Evolutionary conservation across 2,113 vertebrate species (phyloP).

Genomic region (Bostrychus sinensis): DNA sequence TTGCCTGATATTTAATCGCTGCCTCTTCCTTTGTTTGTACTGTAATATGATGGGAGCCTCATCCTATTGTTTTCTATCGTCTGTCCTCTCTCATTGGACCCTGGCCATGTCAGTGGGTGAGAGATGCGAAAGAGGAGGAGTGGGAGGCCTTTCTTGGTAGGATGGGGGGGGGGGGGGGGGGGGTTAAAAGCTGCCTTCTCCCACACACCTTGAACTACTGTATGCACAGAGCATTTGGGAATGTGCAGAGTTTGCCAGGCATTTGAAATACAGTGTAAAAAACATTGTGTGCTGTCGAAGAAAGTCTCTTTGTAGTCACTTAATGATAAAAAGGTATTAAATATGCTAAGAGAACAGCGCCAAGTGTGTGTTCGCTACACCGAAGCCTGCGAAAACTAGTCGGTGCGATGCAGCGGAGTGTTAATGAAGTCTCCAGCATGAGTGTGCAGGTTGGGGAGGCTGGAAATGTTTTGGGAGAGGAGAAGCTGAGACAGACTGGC

Average conservation of each 20-base stretch:
- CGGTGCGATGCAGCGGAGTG: conserved; percentile 19
- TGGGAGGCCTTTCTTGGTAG: conserved; percentile 61
- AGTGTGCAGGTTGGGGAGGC: conserved; percentile 57
- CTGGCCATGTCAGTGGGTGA: conserved; percentile 61
- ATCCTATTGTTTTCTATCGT: conserved; percentile 34
- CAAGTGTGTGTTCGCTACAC: not conserved
- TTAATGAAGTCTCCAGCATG: conserved; percentile 52
- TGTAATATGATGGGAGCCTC: conserved; percentile 53
- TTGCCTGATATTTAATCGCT: conserved; percentile 51
- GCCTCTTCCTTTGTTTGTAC: conserved; percentile 48
- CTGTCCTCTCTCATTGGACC: conserved; percentile 59
- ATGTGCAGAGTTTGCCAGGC: conserved; percentile 15
- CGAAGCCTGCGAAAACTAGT: conserved; percentile 15
- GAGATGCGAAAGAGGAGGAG: conserved; percentile 57
- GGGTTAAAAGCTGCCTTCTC: conserved; percentile 61
- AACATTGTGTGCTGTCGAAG: conserved; percentile 2
- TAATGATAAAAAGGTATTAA: conserved; percentile 2
- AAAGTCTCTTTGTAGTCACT: not conserved
- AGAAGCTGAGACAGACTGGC: conserved; percentile 58
- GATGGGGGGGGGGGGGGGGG: too few relatives aligned
- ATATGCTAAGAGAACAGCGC: not conserved
- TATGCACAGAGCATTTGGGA: conserved; percentile 33
- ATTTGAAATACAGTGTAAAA: conserved; percentile 17
- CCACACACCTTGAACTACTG: conserved; percentile 55
- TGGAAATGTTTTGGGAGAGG: conserved; percentile 42